Base-by-base conservation (phyloP, 1,140 invertebrate genomes). In the Panulirus ornatus region DNA sequence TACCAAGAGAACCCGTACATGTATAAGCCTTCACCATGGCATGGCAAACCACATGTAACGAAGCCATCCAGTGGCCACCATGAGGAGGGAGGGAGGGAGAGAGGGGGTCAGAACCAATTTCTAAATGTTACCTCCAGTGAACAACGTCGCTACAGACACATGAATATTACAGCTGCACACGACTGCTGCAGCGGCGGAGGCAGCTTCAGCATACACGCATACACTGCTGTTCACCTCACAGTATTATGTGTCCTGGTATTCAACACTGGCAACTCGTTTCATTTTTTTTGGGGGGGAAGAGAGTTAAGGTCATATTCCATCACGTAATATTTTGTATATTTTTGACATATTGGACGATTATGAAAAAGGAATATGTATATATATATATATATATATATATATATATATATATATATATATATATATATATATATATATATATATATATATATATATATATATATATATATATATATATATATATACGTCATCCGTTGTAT, bases 231-330 rank as follows among this genome's bases (percentile, higher is more conserved):
- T 27, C 58, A 66, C 58, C 27, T 27, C 58, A 27, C 58, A 30
- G 58, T 66, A 66, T 66, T 66, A 66, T 66, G 58, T 66, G n/a
- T 66, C 58, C n/a, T 11, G 11, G n/a, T 66, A 66, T 66, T 66
- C 58, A 30, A 30, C 27, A 30, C 27, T 66, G 58, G n/a, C 27
- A 66, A 66, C 58, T 66, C 58, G 58, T 11, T 66, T 27, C 58
- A 66, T 30, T 30, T 66, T 66, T 66, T 8, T 2, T 0, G 58
- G 58, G n/a, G n/a, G n/a, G n/a, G n/a, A n/a, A n/a, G n/a, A n/a
- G n/a, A n/a, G n/a, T n/a, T 30, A 66, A 27, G n/a, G 27, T 30
- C 8, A 66, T 66, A 30, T 22, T 30, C n/a, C 6, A 0, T 58
- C 14, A 5, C n/a, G 30, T 27, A 34, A 1, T 66, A 30, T 66